Evolutionary conservation across 2,888 invertebrate species (phyloP), one percentile per base, ranked within the genome.

Genomic region (Meghimatium bilineatum): DNA sequence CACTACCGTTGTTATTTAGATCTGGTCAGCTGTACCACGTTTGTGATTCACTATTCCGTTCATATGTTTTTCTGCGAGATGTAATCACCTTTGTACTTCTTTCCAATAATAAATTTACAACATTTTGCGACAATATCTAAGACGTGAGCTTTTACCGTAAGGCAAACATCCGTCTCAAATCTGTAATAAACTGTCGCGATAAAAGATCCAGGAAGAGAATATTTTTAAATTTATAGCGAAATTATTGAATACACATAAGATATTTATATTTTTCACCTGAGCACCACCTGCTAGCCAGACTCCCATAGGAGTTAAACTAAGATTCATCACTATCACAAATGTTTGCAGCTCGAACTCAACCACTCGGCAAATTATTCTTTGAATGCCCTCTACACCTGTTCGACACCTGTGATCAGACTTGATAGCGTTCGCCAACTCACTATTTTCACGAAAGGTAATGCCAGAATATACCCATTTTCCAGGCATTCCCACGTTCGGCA

Each of bases 401-500:
- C 52, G 23, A 80, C 80, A 80, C 72, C 72, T 80, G 80, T 72
- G 80, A 32, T 72, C 52, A 56, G 80, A 26, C 71, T 71, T 8
- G 36, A 17, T 20, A 38, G 17, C n/a, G 34, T 56, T 80, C 36
- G 56, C 14, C 44, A 72, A 14, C 72, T 38, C 1, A 14, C 38
- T 44, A n/a, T 72, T 66, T 49, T 44, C n/a, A n/a, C 29, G 72
- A 38, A 72, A 72, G 12, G 72, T 72, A 72, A 38, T 72, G 44
- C 44, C 44, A 72, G n/a, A 72, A 29, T n/a, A n/a, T 44, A n/a
- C 29, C 44, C 12, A 26, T n/a, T 44, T 26, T 72, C n/a, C 72
- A 72, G 14, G 12, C 10, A 44, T 72, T 72, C 49, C n/a, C 49
- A 29, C 49, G 72, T 44, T n/a, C 49, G 12, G n/a, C n/a, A 44